Base-by-base conservation (phyloP, 2,888 invertebrate genomes). In the Pachliopta kotzebuea region DNA sequence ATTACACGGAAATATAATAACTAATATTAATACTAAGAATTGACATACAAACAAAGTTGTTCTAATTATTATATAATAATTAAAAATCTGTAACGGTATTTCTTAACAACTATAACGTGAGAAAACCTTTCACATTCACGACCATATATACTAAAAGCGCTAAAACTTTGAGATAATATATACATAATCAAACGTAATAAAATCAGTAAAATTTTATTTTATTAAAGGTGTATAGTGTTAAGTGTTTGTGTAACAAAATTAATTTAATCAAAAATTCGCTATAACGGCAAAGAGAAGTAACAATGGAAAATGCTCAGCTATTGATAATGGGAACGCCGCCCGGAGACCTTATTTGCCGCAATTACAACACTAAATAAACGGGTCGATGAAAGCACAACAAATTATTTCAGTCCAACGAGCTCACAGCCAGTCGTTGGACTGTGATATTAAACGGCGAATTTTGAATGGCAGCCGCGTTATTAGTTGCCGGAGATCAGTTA, bases 361-460 rank as follows among this genome's bases (percentile, higher is more conserved):
- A 63, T 63, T 63, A 63, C 58, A 60, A 59, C 59, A 60, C 63
- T 59, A 63, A 59, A 63, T 63, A 63, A 63, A 59, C 55, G 59
- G 63, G 63, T 63, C 63, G 59, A 63, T 59, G 63, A 56, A 64
- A 64, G 60, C 64, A 60, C 56, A 56, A 56, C 60, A 64, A 60
- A 56, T 60, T 64, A 64, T 63, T 63, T 63, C 64, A 60, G 55
- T 37, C 56, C 56, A 52, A 37, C 21, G 29, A 60, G 56, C 59
- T 60, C 21, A 56, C 56, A 53, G 49, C 31, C 31, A 45, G 21
- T 31, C 59, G 56, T 64, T 56, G 50, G 60, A 21, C 64, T 64
- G 60, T 52, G 64, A 56, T 60, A 64, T 64, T 64, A 64, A 64
- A 60, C 60, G 37, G 56, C 56, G 60, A 64, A 64, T 60, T 60